Evolutionary conservation across 2,113 vertebrate species (phyloP).

Genomic region (Gracilinanus agilis): DNA sequence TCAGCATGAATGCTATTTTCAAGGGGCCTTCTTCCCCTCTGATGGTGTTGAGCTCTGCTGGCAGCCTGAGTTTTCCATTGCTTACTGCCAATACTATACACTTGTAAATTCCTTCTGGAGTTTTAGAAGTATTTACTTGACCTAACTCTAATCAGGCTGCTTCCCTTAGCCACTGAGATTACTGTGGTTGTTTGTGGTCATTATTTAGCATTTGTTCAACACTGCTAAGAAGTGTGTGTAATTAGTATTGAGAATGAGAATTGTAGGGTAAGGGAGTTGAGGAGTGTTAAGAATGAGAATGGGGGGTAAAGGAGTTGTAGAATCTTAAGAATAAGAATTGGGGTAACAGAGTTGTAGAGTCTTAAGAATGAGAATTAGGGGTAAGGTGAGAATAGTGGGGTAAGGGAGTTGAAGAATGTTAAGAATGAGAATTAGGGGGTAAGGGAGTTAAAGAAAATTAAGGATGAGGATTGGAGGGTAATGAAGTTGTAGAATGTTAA

Average conservation of each 20-base stretch:
- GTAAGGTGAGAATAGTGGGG: no score
- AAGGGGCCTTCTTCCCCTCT: background rate
- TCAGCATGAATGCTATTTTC: background rate
- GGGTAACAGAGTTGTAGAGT: no score
- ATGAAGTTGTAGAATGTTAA: no score
- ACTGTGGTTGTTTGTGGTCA: background rate
- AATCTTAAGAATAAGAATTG: no score
- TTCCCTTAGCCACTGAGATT: background rate
- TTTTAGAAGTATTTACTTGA: background rate
- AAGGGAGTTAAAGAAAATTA: no score
- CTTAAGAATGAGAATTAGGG: no score
- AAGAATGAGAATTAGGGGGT: no score
- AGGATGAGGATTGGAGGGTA: no score
- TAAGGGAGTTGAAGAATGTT: no score
- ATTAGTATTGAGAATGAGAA: background rate
- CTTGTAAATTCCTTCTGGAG: constrained; percentile 21
- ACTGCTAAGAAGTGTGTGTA: background rate
- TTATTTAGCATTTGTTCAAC: no score
- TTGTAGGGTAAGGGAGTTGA: background rate
- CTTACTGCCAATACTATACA: background rate
- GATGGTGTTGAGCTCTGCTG: background rate
- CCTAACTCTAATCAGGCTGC: background rate
- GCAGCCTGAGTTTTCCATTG: background rate
- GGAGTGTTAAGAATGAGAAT: background rate
- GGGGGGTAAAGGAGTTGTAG: no score